Evolutionary conservation across 2,888 invertebrate genomes (phyloP), one percentile per base, ranked within the genome.

Genomic region (Cheiracanthium punctorium): DNA sequence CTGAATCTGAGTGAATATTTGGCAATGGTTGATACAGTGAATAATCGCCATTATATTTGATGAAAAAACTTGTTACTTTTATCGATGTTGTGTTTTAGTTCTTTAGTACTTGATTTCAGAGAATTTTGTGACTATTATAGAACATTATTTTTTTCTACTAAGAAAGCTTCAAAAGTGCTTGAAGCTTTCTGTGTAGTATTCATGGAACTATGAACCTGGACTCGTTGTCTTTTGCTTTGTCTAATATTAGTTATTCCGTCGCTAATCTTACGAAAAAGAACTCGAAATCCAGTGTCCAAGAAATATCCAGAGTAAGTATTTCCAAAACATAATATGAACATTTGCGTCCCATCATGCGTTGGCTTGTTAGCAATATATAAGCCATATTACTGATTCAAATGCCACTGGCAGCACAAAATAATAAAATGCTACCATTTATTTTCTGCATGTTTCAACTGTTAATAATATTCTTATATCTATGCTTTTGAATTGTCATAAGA

Each of bases 121-220:
- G 80, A 85, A 74, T 64, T 41, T 64, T 65, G 52, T 75, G 64
- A 41, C 32, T 70, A 28, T 37, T 70, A 69, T 72, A 75, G 33
- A 71, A 80, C 85, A 48, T 75, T 85, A 75, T 65, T 65, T 75
- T 80, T 77, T 48, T 69, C 85, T 86, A 86, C 85, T 81, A 88
- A 90, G 95, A 95, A 95, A 95, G 96, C 96, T 96, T 96, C 96
- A 96, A 96, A 94, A 94, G 93, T 94, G 94, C 95, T 96, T 96
- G 96, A 96, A 96, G 96, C 96, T 96, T 96, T 96, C 96, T 95
- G 94, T 94, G 95, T 94, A 94, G 95, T 94, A 94, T 95, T 95
- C 94, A 95, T 95, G 96, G 96, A 97, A 97, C 96, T 97, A 97
- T 97, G 97, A 97, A 96, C 96, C 97, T 97, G 95, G 98, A 98